Evolutionary conservation across 2,113 vertebrate genomes (phyloP).

Genomic region (Apeltes quadracus): DNA sequence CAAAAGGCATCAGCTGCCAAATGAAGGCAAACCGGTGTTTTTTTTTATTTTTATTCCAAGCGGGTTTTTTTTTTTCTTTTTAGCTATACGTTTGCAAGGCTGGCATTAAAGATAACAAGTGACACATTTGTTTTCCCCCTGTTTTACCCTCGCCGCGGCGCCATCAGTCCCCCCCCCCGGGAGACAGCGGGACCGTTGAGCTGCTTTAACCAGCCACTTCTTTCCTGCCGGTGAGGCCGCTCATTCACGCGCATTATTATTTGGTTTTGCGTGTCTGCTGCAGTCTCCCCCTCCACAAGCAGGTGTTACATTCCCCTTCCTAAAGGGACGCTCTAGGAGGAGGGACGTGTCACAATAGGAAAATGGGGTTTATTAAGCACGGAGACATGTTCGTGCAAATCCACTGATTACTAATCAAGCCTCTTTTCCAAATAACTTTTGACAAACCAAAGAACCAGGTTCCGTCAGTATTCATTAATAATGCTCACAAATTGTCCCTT

Average conservation of each 20-base stretch:
- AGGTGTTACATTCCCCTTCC: slow-evolving; percentile 55
- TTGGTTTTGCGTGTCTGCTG: slow-evolving; percentile 22
- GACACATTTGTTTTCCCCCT: not conserved
- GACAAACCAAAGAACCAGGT: slow-evolving; percentile 5
- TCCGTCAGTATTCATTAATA: slow-evolving; percentile 31
- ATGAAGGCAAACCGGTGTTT: slow-evolving; percentile 25
- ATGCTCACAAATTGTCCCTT: slow-evolving; percentile 34
- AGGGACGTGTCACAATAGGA: too few species aligned
- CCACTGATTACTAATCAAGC: slow-evolving; percentile 63
- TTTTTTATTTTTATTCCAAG: not conserved
- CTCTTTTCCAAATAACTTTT: slow-evolving; percentile 21
- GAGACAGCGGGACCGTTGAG: slow-evolving; percentile 37
- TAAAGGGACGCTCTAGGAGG: too few species aligned
- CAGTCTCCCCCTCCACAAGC: slow-evolving; percentile 14
- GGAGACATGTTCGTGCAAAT: slow-evolving; percentile 18
- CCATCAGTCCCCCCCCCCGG: slow-evolving; percentile 38
- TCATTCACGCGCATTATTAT: slow-evolving; percentile 12
- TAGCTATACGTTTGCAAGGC: slow-evolving; percentile 37
- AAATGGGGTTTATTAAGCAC: too few species aligned
- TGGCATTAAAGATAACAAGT: slow-evolving; percentile 38
- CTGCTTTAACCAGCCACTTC: slow-evolving; percentile 39
- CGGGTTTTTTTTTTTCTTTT: slow-evolving; percentile 25
- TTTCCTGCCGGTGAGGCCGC: not conserved
- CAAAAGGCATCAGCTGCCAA: slow-evolving; percentile 56
- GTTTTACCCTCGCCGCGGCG: slow-evolving; percentile 28